phyloP scores from a whole-genome alignment of 2,113 vertebrate genomes.

The Neomonachus schauinslandi region DNA sequence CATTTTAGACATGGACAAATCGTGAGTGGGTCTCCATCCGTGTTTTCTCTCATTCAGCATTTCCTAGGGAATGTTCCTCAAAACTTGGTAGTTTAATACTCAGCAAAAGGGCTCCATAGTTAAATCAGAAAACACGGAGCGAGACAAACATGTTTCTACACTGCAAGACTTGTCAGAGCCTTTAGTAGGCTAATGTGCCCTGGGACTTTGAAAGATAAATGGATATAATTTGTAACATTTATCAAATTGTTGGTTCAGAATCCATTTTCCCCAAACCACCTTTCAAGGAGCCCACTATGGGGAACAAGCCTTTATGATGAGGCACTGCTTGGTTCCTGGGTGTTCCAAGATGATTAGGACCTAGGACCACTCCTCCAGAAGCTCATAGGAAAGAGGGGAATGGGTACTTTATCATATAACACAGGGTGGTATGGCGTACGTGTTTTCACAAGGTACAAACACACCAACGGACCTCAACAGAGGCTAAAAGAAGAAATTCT shows the following conservation, averaged over 20 bases:
- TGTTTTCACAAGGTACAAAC: neutral
- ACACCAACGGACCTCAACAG: neutral
- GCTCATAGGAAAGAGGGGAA: neutral
- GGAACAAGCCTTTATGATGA: neutral
- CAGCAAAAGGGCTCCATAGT: neutral
- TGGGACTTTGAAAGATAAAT: neutral
- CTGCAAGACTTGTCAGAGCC: neutral
- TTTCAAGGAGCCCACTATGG: neutral
- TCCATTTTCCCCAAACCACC: neutral
- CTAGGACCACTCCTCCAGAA: neutral
- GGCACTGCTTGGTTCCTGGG: neutral
- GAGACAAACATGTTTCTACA: neutral
- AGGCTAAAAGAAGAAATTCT: conserved; percentile 34
- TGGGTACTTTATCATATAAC: neutral
- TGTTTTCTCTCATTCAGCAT: neutral
- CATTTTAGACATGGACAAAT: neutral
- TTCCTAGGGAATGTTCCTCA: neutral
- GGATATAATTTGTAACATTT: neutral
- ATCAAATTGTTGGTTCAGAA: neutral
- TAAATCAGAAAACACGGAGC: neutral
- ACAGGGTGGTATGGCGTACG: neutral
- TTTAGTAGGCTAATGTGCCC: neutral
- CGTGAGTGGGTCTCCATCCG: neutral
- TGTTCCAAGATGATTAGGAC: neutral
- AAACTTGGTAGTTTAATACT: neutral